Percentiles rank a stretch among this genome's conserved stretches.
phyloP scores from a whole-genome alignment of 2,113 vertebrate genomes.

The Mustelus asterias region DNA sequence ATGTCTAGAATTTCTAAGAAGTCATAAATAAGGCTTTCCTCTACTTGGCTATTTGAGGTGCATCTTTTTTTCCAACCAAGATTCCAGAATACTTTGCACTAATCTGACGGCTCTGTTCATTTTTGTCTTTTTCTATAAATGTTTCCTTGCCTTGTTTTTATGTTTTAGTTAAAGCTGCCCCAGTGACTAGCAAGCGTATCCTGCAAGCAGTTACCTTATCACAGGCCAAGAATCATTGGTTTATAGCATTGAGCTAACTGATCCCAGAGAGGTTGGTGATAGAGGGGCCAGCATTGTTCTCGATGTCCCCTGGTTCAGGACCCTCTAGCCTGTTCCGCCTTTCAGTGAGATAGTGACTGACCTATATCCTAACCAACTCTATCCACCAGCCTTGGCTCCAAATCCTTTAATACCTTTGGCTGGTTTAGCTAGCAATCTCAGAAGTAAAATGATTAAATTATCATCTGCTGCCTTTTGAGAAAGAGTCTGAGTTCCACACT shows the following conservation, averaged over 20 bases:
- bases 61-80: neutral
- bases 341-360: neutral
- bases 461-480: neutral
- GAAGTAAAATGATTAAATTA: neutral
- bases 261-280: neutral
- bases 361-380: neutral
- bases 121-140: neutral
- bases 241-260: neutral
- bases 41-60: neutral
- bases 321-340: neutral
- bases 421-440: neutral
- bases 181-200: neutral
- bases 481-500: neutral
- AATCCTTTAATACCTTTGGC: neutral
- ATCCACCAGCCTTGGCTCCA: neutral
- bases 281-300: neutral
- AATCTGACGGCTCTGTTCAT: neutral
- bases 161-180: neutral
- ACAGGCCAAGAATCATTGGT: neutral
- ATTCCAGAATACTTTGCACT: neutral
- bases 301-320: neutral
- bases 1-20: constrained; percentile 5
- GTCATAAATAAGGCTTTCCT: neutral
- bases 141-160: neutral
- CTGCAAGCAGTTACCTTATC: neutral